Conservation (phyloP, 2,113 vertebrate species). For the Nycticryphes semicollaris region DNA sequence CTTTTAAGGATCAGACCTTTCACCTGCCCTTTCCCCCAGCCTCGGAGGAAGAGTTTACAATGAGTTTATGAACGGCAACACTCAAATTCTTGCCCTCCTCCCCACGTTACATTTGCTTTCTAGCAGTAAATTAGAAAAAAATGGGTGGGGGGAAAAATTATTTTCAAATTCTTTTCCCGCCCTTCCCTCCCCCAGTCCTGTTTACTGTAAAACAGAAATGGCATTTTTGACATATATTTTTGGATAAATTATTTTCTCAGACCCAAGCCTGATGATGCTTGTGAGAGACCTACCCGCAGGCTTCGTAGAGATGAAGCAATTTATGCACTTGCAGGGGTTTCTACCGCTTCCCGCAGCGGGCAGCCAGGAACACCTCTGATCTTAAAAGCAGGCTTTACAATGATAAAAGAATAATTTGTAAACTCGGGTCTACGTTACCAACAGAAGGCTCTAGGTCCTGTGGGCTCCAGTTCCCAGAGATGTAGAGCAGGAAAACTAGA, state of each 20-base stretch:
- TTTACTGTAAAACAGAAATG: not conserved
- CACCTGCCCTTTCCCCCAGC: not conserved
- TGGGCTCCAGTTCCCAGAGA: slow-evolving; percentile 44
- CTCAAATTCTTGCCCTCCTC: slow-evolving; percentile 3
- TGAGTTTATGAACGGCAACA: not conserved
- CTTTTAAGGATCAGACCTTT: slow-evolving; percentile 74
- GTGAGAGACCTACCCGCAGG: not conserved
- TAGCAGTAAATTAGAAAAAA: not conserved
- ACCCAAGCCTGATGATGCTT: not conserved
- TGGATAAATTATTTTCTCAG: not conserved
- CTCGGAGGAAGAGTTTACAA: not conserved
- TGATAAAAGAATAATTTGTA: slow-evolving; percentile 23
- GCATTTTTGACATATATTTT: not conserved
- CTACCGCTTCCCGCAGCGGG: not conserved
- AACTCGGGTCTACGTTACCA: slow-evolving; percentile 57
- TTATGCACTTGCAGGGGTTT: not conserved
- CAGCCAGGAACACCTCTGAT: not conserved
- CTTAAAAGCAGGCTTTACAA: slow-evolving; percentile 32
- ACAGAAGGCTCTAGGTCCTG: slow-evolving; percentile 52
- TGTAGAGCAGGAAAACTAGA: slow-evolving; percentile 59
- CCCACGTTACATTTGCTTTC: not conserved
- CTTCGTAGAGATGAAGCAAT: not conserved
- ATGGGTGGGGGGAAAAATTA: not conserved
- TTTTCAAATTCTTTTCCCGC: not conserved
- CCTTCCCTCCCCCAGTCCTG: not conserved